phyloP scores from a whole-genome alignment of 2,113 vertebrate genomes.

The Paradisaea rubra region DNA sequence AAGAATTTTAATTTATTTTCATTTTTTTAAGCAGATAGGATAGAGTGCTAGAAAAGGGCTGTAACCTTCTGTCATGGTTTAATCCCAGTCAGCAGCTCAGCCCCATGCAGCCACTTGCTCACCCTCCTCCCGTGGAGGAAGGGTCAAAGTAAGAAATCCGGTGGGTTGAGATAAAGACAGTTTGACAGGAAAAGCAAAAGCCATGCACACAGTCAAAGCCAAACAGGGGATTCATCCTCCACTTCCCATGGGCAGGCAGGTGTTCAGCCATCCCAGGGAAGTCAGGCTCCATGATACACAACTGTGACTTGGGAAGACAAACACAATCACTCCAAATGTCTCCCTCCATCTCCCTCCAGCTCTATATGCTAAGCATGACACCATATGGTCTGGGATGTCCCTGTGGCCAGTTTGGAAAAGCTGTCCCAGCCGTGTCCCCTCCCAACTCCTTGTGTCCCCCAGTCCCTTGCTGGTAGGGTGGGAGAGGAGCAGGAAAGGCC shows the following conservation, averaged over 20 bases:
- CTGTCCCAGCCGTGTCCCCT: background rate
- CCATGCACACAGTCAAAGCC: background rate
- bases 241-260: background rate
- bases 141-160: background rate
- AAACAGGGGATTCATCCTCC: background rate
- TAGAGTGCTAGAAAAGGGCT: background rate
- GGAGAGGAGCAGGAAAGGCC: background rate
- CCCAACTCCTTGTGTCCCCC: background rate
- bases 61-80: background rate
- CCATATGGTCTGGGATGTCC: background rate
- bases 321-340: background rate
- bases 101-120: background rate
- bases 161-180: background rate
- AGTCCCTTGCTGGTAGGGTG: background rate
- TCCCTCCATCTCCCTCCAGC: background rate
- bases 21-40: background rate
- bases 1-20: background rate
- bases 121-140: background rate
- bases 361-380: background rate
- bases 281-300: background rate
- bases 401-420: background rate
- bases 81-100: background rate
- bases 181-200: background rate
- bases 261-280: background rate
- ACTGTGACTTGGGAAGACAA: background rate